Evolutionary conservation across 1,140 invertebrate species (phyloP).

Genomic region (Mizuhopecten yessoensis): DNA sequence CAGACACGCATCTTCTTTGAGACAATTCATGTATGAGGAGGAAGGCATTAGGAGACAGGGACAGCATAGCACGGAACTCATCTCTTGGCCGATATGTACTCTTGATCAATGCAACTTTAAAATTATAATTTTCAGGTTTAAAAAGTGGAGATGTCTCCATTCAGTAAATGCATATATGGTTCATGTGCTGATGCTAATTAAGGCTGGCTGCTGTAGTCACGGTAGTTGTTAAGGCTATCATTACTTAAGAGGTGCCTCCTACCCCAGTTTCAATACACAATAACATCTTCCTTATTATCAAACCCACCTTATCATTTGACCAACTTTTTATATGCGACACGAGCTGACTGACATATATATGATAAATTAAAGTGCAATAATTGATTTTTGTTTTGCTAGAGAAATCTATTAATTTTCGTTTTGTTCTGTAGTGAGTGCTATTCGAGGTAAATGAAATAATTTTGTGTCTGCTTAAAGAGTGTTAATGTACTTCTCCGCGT

Average conservation of each 20-base stretch:
- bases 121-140: conserved; percentile 36
- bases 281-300: background rate
- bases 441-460: too few relatives aligned
- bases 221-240: background rate
- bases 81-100: background rate
- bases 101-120: background rate
- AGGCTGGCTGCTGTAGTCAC: background rate
- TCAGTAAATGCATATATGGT: background rate
- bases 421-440: too few relatives aligned
- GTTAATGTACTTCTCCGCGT: too few relatives aligned
- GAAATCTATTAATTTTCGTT: too few relatives aligned
- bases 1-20: background rate
- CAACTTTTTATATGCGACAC: too few relatives aligned
- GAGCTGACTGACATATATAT: too few relatives aligned
- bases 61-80: background rate
- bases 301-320: background rate
- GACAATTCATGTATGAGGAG: background rate
- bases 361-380: too few relatives aligned
- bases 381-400: too few relatives aligned
- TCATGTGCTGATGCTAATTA: background rate
- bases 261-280: background rate
- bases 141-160: conserved; percentile 1
- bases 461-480: too few relatives aligned
- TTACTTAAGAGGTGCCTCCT: background rate
- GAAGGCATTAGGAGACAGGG: background rate